These are phyloP conservation scores for Drosophila nebulosa DNA, from an alignment of 1,140 invertebrate species.

Conservation along the genomic window DNA sequence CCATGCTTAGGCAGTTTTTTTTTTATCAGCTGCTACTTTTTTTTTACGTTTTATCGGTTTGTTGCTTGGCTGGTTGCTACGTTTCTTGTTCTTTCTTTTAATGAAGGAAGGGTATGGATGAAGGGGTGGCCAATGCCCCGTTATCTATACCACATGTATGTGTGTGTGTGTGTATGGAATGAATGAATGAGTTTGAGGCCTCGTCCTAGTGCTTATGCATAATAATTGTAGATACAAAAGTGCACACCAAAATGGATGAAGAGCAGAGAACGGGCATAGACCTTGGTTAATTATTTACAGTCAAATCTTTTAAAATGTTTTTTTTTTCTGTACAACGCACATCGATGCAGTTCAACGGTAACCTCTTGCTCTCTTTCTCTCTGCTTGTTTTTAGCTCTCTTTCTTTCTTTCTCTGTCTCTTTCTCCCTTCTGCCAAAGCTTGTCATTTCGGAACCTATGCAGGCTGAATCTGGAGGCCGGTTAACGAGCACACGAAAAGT, in stretches of 20 bases:
- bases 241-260: not conserved
- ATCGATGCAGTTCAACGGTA: slow-evolving; percentile 53
- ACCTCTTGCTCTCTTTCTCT: slow-evolving; percentile 24
- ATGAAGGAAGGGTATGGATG: slow-evolving; percentile 28
- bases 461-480: slow-evolving; percentile 5
- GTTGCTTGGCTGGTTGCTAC: slow-evolving; percentile 61
- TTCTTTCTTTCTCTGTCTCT: slow-evolving; percentile 15
- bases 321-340: slow-evolving; percentile 17
- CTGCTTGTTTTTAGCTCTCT: not conserved
- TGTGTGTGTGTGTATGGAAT: slow-evolving; percentile 27
- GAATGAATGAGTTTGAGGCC: slow-evolving; percentile 49
- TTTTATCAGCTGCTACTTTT: slow-evolving; percentile 59
- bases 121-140: slow-evolving; percentile 60
- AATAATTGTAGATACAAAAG: slow-evolving; percentile 29
- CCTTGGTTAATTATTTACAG: slow-evolving; percentile 39
- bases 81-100: slow-evolving; percentile 28
- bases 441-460: slow-evolving; percentile 29
- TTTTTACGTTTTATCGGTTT: slow-evolving; percentile 23
- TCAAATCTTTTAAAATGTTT: slow-evolving; percentile 31
- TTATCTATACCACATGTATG: slow-evolving; percentile 63
- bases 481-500: slow-evolving; percentile 56
- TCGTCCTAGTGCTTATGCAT: slow-evolving; percentile 8
- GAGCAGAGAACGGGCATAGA: not conserved
- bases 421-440: not conserved
- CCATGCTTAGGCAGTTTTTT: slow-evolving; percentile 70